phyloP scores from a whole-genome alignment of 2,888 invertebrate genomes.

The Cryptophagus acutangulus region DNA sequence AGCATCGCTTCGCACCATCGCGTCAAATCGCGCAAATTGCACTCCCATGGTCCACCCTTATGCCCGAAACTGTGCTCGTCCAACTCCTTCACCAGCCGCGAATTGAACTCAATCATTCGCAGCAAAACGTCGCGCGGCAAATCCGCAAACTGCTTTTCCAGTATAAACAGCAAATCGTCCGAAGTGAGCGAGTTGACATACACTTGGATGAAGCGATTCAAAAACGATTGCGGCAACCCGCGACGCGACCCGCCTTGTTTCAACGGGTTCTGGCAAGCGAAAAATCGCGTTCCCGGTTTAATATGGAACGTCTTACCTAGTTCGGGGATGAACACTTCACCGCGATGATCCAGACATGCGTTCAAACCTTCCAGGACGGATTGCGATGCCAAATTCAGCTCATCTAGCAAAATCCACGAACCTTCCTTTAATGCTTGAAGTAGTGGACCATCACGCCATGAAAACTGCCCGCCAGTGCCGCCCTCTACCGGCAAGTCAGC shows the following conservation, averaged over 20 bases:
- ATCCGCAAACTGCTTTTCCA: conserved; percentile 59
- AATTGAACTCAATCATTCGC: conserved; percentile 76
- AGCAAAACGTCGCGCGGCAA: conserved; percentile 58
- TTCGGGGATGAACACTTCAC: conserved; percentile 94
- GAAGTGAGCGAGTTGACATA: conserved; percentile 61
- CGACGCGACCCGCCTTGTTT: conserved; percentile 93
- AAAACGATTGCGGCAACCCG: conserved; percentile 92
- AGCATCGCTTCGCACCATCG: conserved; percentile 84
- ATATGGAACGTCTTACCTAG: conserved; percentile 80
- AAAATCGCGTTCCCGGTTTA: conserved; percentile 74
- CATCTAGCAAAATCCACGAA: conserved; percentile 96
- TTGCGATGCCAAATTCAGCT: conserved; percentile 96
- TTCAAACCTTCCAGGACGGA: conserved; percentile 97
- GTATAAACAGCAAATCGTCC: conserved; percentile 64
- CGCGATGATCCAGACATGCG: conserved; percentile 96
- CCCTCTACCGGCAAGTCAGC: conserved; percentile 94
- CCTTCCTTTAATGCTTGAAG: conserved; percentile 86
- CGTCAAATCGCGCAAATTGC: conserved; percentile 91
- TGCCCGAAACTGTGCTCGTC: conserved; percentile 66
- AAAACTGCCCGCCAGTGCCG: conserved; percentile 78
- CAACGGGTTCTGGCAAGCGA: conserved; percentile 97
- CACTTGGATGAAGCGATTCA: conserved; percentile 95
- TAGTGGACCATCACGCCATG: conserved; percentile 95
- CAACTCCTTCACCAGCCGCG: conserved; percentile 60
- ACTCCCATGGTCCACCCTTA: conserved; percentile 90